phyloP scores from a whole-genome alignment of 2,888 invertebrate genomes.

The Endotricha flammealis region DNA sequence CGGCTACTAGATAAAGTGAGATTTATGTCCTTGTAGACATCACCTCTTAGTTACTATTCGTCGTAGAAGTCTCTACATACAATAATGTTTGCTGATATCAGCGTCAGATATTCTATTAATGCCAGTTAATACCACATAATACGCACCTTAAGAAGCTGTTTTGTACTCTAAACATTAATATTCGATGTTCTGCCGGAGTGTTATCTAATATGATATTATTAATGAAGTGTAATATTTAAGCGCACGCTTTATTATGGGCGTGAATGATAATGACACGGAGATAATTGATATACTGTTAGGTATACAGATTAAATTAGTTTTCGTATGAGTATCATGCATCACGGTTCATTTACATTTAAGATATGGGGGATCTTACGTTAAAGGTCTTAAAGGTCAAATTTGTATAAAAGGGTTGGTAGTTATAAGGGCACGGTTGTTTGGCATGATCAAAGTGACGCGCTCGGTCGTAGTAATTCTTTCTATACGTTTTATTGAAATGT shows the following conservation, averaged over 20 bases:
- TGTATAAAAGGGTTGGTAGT: neutral
- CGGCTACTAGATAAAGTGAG: slow-evolving; percentile 6
- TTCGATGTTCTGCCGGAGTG: neutral
- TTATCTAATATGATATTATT: slow-evolving; percentile 7
- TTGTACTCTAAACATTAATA: neutral
- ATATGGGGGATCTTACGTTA: neutral
- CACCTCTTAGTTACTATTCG: slow-evolving; percentile 1
- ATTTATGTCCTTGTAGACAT: slow-evolving; percentile 7
- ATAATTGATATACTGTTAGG: neutral
- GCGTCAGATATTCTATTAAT: neutral
- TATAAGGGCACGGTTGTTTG: slow-evolving; percentile 4
- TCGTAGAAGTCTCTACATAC: slow-evolving; percentile 2
- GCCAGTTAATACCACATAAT: slow-evolving; percentile 6
- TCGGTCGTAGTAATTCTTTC: slow-evolving; percentile 5
- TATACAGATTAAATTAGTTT: slow-evolving; percentile 8
- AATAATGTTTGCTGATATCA: slow-evolving; percentile 5
- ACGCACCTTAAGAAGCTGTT: neutral
- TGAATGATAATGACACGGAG: slow-evolving; percentile 2
- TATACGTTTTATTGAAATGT: slow-evolving; percentile 8
- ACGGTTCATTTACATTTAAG: slow-evolving; percentile 5
- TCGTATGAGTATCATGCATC: neutral
- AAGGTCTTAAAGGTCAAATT: slow-evolving; percentile 3
- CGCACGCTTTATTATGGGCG: slow-evolving; percentile 1
- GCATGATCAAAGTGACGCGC: slow-evolving; percentile 9
- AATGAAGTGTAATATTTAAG: neutral